Conservation (phyloP, 2,888 invertebrate species). For the Pyrrhosoma nymphula region DNA sequence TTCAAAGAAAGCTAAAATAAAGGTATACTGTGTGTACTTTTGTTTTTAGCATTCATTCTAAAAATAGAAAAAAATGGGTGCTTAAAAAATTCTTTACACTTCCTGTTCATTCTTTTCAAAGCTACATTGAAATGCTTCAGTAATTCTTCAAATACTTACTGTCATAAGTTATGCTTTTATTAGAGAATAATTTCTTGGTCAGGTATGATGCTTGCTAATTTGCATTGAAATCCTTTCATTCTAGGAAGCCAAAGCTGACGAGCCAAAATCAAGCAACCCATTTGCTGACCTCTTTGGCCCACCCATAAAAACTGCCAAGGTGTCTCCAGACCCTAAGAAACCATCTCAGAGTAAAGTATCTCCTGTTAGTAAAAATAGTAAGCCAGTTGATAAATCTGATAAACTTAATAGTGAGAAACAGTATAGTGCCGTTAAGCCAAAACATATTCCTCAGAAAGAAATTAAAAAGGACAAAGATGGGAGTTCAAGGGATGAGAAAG, state of each 20-base stretch:
- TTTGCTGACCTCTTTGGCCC: conserved; percentile 91
- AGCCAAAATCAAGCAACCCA: conserved; percentile 78
- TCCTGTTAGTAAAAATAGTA: conserved; percentile 71
- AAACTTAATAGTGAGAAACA: conserved; percentile 82
- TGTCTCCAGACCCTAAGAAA: conserved; percentile 84
- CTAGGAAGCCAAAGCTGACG: conserved; percentile 68
- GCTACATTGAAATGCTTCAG: background rate
- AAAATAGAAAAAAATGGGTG: conserved; percentile 1
- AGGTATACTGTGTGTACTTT: conserved; percentile 57
- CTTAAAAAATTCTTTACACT: background rate
- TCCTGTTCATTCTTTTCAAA: conserved; percentile 8
- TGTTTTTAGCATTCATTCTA: conserved; percentile 46
- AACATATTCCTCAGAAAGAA: conserved; percentile 82
- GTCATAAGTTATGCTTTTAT: background rate
- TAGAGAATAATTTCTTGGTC: background rate
- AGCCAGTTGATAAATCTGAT: conserved; percentile 76
- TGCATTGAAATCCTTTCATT: conserved; percentile 14
- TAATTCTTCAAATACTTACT: background rate
- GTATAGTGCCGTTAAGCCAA: conserved; percentile 73
- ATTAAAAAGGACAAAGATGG: conserved; percentile 76
- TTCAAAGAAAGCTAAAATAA: conserved; percentile 64
- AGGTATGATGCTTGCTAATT: background rate
- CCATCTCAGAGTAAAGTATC: conserved; percentile 70
- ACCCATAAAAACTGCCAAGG: conserved; percentile 88
- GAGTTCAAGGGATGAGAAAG: conserved; percentile 78